These are phyloP conservation scores for Polypterus senegalus DNA, from an alignment of 2,113 vertebrate genomes.

Conservation along the genomic window DNA sequence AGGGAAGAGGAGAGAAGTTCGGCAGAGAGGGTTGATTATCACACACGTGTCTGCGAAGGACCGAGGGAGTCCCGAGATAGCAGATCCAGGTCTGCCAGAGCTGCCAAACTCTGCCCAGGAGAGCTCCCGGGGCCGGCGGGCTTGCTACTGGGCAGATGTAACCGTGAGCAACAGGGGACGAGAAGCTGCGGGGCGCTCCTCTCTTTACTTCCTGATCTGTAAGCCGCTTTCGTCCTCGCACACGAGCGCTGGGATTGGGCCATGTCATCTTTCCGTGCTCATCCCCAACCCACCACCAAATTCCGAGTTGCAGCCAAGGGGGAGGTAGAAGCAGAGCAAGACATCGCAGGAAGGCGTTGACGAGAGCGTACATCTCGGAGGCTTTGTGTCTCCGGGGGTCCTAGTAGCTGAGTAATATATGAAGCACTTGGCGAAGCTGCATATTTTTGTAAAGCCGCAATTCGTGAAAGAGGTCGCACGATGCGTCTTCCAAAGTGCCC, in stretches of 20 bases:
- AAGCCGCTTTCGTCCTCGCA: conserved; percentile 52
- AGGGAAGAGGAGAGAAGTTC: conserved; percentile 22
- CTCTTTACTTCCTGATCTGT: conserved; percentile 54
- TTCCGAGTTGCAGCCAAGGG: conserved; percentile 47
- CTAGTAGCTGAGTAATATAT: too few species aligned
- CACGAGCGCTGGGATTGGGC: conserved; percentile 55
- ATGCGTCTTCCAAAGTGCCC: not conserved
- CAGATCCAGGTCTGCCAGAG: conserved; percentile 55
- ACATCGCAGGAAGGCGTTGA: conserved; percentile 52
- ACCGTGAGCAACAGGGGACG: conserved; percentile 19
- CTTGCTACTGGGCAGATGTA: conserved; percentile 44
- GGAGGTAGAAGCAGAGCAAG: conserved; percentile 48
- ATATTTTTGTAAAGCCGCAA: too few species aligned
- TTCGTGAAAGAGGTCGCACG: too few species aligned
- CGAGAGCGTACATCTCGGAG: conserved; percentile 39
- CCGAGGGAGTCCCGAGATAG: conserved; percentile 39
- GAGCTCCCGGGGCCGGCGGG: conserved; percentile 34
- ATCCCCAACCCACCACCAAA: conserved; percentile 49
- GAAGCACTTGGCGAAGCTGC: too few species aligned
- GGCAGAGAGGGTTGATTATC: conserved; percentile 27
- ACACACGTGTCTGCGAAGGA: conserved; percentile 33
- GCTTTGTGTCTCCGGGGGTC: not conserved
- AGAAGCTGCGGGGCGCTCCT: conserved; percentile 34
- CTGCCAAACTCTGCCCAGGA: conserved; percentile 42
- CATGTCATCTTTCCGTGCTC: conserved; percentile 36